Conservation (phyloP, 2,113 vertebrate genomes). For the Oriolus oriolus region DNA sequence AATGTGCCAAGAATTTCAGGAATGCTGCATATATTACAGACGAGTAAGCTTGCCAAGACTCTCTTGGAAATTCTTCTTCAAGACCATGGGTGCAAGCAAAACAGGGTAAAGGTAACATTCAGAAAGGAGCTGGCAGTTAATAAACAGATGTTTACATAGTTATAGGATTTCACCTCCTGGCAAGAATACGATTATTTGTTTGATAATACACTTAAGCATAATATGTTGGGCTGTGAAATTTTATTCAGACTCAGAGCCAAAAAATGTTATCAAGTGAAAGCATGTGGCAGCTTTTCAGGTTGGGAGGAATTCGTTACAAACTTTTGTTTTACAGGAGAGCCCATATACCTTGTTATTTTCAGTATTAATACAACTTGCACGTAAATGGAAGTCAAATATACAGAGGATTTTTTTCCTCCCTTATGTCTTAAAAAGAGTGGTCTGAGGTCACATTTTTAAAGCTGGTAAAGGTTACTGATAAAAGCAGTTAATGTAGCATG, state of each 20-base stretch:
- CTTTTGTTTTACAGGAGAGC: not conserved
- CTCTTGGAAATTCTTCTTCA: not conserved
- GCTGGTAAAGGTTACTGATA: not conserved
- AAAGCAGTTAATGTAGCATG: not conserved
- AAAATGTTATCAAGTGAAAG: not conserved
- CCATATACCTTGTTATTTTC: not conserved
- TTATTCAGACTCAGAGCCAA: slow-evolving; percentile 1
- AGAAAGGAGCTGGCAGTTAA: not conserved
- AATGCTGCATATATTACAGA: slow-evolving; percentile 37
- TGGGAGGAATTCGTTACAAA: not conserved
- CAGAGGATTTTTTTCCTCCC: not conserved
- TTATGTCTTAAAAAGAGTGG: not conserved
- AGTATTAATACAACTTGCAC: not conserved
- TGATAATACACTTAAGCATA: not conserved
- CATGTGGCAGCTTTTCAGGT: not conserved
- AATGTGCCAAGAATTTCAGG: slow-evolving; percentile 28
- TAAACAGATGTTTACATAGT: slow-evolving; percentile 9
- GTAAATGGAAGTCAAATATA: not conserved
- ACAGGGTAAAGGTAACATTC: not conserved
- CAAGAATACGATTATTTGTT: not conserved
- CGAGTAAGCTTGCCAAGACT: not conserved
- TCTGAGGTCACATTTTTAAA: not conserved
- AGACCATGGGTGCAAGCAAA: not conserved
- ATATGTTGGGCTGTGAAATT: not conserved
- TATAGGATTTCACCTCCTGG: not conserved